Percentiles rank a stretch among this genome's conserved stretches.
These are phyloP conservation scores for Cryptosula pallasiana DNA, from an alignment of 2,888 invertebrate genomes.

Conservation along the genomic window DNA sequence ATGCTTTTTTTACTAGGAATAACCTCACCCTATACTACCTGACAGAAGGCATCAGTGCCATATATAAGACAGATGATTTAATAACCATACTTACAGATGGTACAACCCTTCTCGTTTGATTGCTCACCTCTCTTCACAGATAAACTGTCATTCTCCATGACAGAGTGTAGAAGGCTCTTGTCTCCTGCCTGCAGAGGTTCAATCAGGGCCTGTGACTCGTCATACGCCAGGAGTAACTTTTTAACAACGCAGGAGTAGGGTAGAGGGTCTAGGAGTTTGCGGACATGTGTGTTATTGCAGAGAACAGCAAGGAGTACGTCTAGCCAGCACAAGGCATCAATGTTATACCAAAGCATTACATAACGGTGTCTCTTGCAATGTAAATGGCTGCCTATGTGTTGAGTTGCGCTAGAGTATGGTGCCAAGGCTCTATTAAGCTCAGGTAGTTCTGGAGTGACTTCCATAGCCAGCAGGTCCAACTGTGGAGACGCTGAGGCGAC, in stretches of 20 bases:
- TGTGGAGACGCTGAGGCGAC: not conserved
- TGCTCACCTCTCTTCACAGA: conserved; percentile 8
- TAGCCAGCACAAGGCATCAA: conserved; percentile 49
- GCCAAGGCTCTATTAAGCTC: not conserved
- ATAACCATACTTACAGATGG: not conserved
- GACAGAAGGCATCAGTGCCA: no score
- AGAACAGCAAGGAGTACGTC: conserved; percentile 44
- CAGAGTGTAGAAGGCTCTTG: not conserved
- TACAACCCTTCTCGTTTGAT: not conserved
- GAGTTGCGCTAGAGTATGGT: not conserved
- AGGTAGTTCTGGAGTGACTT: not conserved
- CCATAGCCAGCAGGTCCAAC: not conserved
- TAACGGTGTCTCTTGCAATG: not conserved
- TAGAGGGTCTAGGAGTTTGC: not conserved
- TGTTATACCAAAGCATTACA: conserved; percentile 44
- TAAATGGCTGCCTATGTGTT: not conserved
- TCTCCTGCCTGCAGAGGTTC: not conserved
- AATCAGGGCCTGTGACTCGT: conserved; percentile 19
- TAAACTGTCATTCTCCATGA: not conserved
- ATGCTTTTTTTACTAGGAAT: no score
- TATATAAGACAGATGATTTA: no score
- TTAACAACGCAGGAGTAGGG: not conserved
- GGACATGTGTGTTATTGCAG: conserved; percentile 31
- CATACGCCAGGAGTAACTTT: conserved; percentile 5
- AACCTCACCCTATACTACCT: no score